Conservation (phyloP, 2,797 vertebrate species). For the Alosa sapidissima region DNA sequence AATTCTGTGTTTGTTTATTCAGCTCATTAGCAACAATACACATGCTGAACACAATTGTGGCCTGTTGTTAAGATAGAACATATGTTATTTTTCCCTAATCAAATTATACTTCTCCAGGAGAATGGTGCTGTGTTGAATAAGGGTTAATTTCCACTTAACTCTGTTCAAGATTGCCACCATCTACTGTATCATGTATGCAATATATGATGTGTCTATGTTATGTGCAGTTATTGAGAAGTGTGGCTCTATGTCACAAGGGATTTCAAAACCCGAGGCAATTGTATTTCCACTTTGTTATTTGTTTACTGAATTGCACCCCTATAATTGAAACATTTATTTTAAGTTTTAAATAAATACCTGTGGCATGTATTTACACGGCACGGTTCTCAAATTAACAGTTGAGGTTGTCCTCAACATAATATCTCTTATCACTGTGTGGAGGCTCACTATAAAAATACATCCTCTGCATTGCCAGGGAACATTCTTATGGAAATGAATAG, state of each 20-base stretch:
- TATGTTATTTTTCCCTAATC: background rate
- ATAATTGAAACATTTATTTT: background rate
- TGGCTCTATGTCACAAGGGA: background rate
- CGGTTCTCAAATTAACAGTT: background rate
- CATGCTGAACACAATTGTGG: background rate
- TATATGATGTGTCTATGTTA: background rate
- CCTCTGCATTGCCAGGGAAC: background rate
- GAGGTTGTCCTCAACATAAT: background rate
- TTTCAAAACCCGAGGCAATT: background rate
- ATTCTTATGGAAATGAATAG: background rate
- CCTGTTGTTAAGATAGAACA: background rate
- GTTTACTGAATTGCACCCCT: background rate
- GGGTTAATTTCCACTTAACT: background rate
- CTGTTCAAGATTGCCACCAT: background rate
- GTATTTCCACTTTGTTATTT: background rate
- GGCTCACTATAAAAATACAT: background rate
- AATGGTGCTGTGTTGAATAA: background rate
- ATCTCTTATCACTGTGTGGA: background rate
- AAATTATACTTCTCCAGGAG: background rate
- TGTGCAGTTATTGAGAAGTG: background rate
- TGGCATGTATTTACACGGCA: background rate
- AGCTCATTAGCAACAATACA: background rate
- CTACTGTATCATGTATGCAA: background rate
- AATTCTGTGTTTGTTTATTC: background rate
- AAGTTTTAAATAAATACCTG: background rate